Percentiles rank a stretch among this genome's conserved stretches.
Conservation (phyloP, 2,888 invertebrate genomes). For the Drosophila borborema region DNA sequence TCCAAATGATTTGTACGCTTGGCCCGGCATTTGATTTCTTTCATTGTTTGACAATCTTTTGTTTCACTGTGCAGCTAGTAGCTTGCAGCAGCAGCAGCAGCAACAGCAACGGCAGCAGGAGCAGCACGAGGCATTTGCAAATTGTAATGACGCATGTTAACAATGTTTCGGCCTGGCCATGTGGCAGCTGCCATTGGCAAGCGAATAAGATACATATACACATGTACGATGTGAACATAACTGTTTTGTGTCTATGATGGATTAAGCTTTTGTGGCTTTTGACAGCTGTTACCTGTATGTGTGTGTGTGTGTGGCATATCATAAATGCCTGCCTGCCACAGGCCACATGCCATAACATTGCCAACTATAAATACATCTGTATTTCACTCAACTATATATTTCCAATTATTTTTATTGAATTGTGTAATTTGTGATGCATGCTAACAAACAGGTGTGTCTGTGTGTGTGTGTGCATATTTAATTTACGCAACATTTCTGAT, state of each 20-base stretch:
- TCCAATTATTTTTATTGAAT: constrained; percentile 67
- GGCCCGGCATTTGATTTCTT: constrained; percentile 69
- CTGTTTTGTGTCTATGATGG: constrained; percentile 69
- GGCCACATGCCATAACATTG: constrained; percentile 22
- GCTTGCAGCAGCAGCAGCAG: constrained; percentile 13
- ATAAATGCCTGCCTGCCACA: constrained; percentile 10
- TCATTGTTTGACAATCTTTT: constrained; percentile 45
- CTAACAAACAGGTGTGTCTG: constrained; percentile 18
- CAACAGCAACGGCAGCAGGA: constrained; percentile 7
- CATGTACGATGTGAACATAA: constrained; percentile 47
- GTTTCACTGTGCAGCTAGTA: constrained; percentile 37
- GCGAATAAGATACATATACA: constrained; percentile 29
- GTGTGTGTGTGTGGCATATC: constrained; percentile 13
- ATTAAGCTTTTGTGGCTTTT: constrained; percentile 68
- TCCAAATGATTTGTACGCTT: constrained; percentile 74
- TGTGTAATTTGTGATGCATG: constrained; percentile 62
- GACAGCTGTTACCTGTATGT: constrained; percentile 57
- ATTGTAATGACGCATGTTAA: constrained; percentile 83
- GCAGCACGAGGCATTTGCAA: constrained; percentile 68
- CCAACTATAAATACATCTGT: constrained; percentile 1
- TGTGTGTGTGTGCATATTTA: constrained; percentile 24
- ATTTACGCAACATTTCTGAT: constrained; percentile 13
- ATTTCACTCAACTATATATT: constrained; percentile 38
- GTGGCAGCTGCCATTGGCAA: constrained; percentile 24
- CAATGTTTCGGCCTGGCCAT: constrained; percentile 60